phyloP scores from a whole-genome alignment of 2,797 vertebrate species.

The Halcyon leucocephala region DNA sequence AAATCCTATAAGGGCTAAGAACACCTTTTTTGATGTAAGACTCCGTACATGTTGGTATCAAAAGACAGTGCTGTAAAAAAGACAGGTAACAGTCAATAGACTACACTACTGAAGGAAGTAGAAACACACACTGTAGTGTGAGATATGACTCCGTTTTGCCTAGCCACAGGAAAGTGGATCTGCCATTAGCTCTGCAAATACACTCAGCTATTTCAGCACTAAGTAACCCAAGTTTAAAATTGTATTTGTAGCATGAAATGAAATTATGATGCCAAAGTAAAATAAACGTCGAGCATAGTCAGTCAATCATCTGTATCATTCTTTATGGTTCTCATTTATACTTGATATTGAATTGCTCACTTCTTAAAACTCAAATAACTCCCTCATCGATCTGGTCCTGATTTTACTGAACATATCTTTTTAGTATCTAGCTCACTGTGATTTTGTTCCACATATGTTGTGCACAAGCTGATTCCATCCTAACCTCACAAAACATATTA shows the following conservation, averaged over 20 bases:
- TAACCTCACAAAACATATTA: conserved; percentile 87
- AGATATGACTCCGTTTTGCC: background rate
- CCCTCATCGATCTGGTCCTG: conserved; percentile 45
- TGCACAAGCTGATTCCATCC: conserved; percentile 81
- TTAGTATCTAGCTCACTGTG: conserved; percentile 69
- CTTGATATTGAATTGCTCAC: conserved; percentile 60
- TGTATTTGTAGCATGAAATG: conserved; percentile 42
- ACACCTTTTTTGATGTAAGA: background rate
- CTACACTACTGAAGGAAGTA: accelerated
- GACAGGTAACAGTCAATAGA: background rate
- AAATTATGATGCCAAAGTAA: conserved; percentile 53
- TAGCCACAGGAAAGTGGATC: background rate
- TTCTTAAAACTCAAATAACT: conserved; percentile 66
- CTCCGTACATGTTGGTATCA: accelerated
- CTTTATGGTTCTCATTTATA: conserved; percentile 60
- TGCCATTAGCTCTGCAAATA: background rate
- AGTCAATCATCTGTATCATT: conserved; percentile 48
- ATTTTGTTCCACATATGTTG: conserved; percentile 78
- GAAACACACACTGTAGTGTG: background rate
- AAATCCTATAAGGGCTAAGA: background rate
- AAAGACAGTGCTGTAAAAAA: background rate
- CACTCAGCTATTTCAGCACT: background rate
- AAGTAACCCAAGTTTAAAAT: conserved; percentile 19
- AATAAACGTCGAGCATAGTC: conserved; percentile 26
- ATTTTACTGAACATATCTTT: conserved; percentile 69